A percentile compares a stretch with the other conserved stretches of the same genome.
Conservation (phyloP, 2,113 vertebrate genomes). For the Sminthopsis crassicaudata region DNA sequence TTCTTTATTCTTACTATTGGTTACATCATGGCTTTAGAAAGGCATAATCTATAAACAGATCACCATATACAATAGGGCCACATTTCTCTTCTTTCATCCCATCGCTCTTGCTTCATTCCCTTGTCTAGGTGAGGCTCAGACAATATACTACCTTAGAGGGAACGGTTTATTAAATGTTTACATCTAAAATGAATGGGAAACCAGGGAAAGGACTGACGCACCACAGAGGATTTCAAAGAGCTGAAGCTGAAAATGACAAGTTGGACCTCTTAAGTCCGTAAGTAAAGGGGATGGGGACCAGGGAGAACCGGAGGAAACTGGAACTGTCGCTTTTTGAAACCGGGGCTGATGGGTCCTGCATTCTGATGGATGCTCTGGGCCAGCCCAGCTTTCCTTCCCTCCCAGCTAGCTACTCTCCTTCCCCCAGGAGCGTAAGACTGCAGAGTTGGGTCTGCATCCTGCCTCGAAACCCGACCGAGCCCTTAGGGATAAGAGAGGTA, state of each 20-base stretch:
- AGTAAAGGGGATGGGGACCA: background rate
- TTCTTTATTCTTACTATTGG: background rate
- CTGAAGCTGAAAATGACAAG: background rate
- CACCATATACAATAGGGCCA: background rate
- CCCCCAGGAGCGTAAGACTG: background rate
- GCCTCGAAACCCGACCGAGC: background rate
- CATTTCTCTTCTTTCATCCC: background rate
- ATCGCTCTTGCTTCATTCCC: background rate
- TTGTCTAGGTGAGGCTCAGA: background rate
- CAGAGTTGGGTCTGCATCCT: background rate
- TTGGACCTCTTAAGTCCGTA: background rate
- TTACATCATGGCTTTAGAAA: background rate
- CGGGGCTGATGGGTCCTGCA: background rate
- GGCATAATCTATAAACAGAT: background rate
- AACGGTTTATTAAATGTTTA: background rate
- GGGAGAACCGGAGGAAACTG: background rate
- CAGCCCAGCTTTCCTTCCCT: too few relatives aligned
- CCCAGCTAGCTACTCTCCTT: too few relatives aligned
- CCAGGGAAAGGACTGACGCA: background rate
- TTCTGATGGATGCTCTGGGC: background rate
- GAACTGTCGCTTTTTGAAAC: too few relatives aligned
- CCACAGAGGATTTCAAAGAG: background rate
- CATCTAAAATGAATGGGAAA: background rate
- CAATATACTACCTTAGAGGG: background rate
- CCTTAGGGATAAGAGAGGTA: background rate